Base-by-base conservation (phyloP, 1,140 invertebrate species). In the Helicoverpa zea region DNA sequence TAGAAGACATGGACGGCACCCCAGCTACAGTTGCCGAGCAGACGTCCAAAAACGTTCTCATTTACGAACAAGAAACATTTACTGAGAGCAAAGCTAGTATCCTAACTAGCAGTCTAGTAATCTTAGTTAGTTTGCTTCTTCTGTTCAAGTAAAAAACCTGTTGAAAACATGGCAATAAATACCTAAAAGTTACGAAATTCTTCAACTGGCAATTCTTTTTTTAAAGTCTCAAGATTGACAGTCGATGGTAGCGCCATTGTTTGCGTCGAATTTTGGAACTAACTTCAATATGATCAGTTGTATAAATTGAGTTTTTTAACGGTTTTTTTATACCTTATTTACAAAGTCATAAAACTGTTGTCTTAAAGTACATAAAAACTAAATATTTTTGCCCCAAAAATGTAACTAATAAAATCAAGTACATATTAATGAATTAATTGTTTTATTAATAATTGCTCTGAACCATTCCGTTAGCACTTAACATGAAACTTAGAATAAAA, bases 1-100 rank as follows among this genome's bases (percentile, higher is more conserved):
- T 94, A 0, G 91, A 87, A 3, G 91, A 91, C 29, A 70, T 30
- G 5, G 91, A 93, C 47, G 89, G 88, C 2, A 91, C 90, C 0
- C 83, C 87, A 0, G 90, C 90, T 0, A 89, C 90, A 0, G 88
- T 93, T 0, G 84, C 86, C 63, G 92, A 92, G 64, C 86, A 87
- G n/a, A 91, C 88, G 10, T 80, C 80, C 11, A 86, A 88, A 56
- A 89, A 88, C 64, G 82, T 83, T 64, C 86, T 89, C 56, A 77
- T 76, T 10, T 85, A 54, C 81, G 86, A 56, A n/a, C 76, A 4
- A 30, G 23, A 51, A 49, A 43, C 30, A 1, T 2, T 47, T 1
- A 13, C 35, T 3, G 14, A 59, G 2, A 83, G 49, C 52, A 52
- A 47, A 13, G 61, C 70, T 12, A 82, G 23, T 43, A 5, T 52